phyloP scores from a whole-genome alignment of 2,888 invertebrate species.

The Graphium colonna region DNA sequence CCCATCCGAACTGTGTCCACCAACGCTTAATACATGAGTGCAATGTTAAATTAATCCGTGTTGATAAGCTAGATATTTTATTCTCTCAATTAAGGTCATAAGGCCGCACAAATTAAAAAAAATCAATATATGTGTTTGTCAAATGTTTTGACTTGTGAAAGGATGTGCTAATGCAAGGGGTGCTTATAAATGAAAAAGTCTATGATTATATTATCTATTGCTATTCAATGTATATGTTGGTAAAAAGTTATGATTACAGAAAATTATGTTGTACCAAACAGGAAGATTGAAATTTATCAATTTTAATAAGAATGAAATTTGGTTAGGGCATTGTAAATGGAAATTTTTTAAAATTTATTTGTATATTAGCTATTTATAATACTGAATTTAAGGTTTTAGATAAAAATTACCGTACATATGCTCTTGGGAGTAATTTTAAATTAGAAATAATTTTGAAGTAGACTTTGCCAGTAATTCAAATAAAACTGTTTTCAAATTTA shows the following conservation, averaged over 20 bases:
- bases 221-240: not conserved
- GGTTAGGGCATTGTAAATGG: constrained; percentile 8
- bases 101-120: constrained; percentile 19
- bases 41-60: too few species aligned
- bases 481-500: not conserved
- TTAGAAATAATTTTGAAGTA: not conserved
- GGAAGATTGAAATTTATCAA: constrained; percentile 1
- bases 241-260: not conserved
- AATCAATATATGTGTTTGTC: constrained; percentile 5
- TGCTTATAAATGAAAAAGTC: constrained; percentile 16
- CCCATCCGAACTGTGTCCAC: too few species aligned
- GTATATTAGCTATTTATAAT: not conserved
- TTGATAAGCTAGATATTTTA: not conserved
- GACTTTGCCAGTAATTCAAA: not conserved
- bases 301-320: constrained; percentile 7
- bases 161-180: constrained; percentile 17
- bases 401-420: not conserved
- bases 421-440: not conserved
- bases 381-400: not conserved
- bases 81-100: constrained; percentile 4
- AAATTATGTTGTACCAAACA: not conserved
- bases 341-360: constrained; percentile 5
- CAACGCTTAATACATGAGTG: too few species aligned
- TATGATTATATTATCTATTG: not conserved
- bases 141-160: not conserved